Conservation (phyloP, 2,888 invertebrate species). For the Petrophora chlorosata region DNA sequence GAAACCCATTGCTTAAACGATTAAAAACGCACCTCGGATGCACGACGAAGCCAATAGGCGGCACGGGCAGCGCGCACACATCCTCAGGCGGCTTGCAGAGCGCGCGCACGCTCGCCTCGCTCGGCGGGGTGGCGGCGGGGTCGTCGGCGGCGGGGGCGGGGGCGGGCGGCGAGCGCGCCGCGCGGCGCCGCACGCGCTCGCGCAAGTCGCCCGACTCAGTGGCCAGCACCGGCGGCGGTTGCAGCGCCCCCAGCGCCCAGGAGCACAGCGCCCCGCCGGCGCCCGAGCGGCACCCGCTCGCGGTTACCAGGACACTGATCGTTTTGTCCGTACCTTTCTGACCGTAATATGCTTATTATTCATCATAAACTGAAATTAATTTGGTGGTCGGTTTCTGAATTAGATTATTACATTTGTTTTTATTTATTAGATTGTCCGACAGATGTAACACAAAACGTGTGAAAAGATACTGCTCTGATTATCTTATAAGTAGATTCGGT, state of each 20-base stretch:
- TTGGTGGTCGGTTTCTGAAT: too few relatives aligned
- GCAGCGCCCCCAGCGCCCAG: conserved; percentile 47
- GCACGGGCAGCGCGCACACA: conserved; percentile 32
- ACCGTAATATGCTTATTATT: too few relatives aligned
- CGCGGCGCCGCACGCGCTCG: conserved; percentile 32
- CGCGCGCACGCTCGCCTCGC: conserved; percentile 51
- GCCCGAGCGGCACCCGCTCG: conserved; percentile 37
- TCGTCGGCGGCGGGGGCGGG: conserved; percentile 27
- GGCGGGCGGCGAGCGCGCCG: conserved; percentile 23
- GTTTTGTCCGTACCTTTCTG: too few relatives aligned
- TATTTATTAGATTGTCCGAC: too few relatives aligned
- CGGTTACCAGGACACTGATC: conserved; percentile 32
- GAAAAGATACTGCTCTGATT: too few relatives aligned
- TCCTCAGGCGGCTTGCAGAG: conserved; percentile 47
- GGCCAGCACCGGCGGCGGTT: conserved; percentile 38
- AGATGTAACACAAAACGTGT: too few relatives aligned
- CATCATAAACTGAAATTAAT: too few relatives aligned
- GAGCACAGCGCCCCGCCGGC: conserved; percentile 40
- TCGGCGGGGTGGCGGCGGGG: conserved; percentile 34
- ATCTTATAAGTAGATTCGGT: too few relatives aligned
- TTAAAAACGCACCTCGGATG: conserved; percentile 47
- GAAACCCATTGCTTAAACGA: too few relatives aligned
- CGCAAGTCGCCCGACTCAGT: conserved; percentile 25
- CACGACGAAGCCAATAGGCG: conserved; percentile 50
- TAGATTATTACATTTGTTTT: too few relatives aligned